Evolutionary conservation across 2,797 vertebrate genomes (phyloP).

Genomic region (Eleutherodactylus coqui): DNA sequence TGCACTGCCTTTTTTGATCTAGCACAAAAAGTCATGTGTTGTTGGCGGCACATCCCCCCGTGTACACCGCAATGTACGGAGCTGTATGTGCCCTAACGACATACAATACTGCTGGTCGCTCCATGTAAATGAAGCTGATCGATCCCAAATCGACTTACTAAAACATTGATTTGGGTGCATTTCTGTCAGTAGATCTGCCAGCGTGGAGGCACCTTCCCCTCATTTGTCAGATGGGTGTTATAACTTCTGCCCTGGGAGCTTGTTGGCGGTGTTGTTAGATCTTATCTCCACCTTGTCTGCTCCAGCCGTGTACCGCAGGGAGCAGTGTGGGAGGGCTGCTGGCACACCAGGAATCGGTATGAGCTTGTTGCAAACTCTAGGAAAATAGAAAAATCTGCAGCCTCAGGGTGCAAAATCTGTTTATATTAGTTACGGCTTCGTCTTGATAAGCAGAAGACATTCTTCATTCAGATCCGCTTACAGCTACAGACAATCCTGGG

Average conservation of each 20-base stretch:
- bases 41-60: too few species aligned
- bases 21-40: too few species aligned
- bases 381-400: constrained; percentile 23
- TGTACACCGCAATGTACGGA: too few species aligned
- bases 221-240: not conserved
- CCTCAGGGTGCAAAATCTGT: constrained; percentile 2
- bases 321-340: not conserved
- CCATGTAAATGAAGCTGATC: too few species aligned
- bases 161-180: too few species aligned
- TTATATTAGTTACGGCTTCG: constrained; percentile 3
- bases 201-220: too few species aligned
- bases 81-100: too few species aligned
- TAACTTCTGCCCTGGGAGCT: not conserved
- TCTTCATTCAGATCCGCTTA: not conserved
- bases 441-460: not conserved
- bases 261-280: not conserved
- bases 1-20: too few species aligned
- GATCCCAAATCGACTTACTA: too few species aligned
- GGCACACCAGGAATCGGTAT: constrained; percentile 12
- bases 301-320: not conserved
- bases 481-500: not conserved
- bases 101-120: too few species aligned
- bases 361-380: constrained; percentile 15
- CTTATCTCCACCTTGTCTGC: not conserved
- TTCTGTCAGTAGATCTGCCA: too few species aligned